phyloP scores from a whole-genome alignment of 2,113 vertebrate species.

The Spheniscus mendiculus region DNA sequence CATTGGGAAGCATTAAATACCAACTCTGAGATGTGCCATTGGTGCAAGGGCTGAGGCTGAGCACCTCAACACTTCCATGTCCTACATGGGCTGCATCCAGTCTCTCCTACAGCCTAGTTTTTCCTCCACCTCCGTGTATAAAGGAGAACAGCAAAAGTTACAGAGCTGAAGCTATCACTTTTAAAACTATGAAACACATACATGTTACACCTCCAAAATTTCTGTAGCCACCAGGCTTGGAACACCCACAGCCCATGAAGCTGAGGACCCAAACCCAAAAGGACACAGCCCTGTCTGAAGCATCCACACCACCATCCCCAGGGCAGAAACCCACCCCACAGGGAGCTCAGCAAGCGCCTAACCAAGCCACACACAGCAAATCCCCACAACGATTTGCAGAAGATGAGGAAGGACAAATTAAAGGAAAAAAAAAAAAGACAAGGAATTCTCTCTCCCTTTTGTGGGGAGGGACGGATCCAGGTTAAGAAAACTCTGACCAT shows the following conservation, averaged over 20 bases:
- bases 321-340: neutral
- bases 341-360: neutral
- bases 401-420: neutral
- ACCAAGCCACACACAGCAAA: neutral
- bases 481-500: constrained; percentile 71
- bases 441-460: constrained; percentile 33
- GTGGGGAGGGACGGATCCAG: constrained; percentile 15
- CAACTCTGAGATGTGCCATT: neutral
- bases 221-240: neutral
- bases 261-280: neutral
- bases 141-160: neutral
- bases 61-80: too few relatives aligned
- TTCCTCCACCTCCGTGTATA: neutral
- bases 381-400: neutral
- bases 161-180: neutral
- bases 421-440: neutral
- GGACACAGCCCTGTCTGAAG: neutral
- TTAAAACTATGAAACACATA: neutral
- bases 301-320: neutral
- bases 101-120: neutral
- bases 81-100: neutral
- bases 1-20: neutral
- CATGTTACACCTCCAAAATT: neutral
- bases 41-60: neutral
- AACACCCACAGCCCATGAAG: neutral